Percentiles rank a stretch among this genome's conserved stretches.
Evolutionary conservation across 37 sponge, comb jelly and placozoan species (phyloP).

Genomic region (Halisarca cf. caerulea): DNA sequence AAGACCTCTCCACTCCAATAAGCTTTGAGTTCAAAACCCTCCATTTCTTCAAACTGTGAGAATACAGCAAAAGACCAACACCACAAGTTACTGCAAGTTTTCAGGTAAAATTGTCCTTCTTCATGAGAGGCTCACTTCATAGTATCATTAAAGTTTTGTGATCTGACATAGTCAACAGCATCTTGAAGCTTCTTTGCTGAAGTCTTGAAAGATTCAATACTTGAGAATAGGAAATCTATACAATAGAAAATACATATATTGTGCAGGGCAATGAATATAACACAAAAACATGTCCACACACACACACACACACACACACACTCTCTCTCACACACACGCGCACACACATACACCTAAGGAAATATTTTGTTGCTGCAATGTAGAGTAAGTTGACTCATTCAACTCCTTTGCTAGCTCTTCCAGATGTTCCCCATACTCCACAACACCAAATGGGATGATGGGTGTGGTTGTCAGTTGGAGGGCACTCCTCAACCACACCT

Average conservation of each 20-base stretch:
- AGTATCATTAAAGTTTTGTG: neutral
- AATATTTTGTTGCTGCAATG: neutral
- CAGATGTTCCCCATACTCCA: constrained; percentile 24
- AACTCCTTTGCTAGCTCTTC: neutral
- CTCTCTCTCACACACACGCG: neutral
- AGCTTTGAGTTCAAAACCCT: constrained; percentile 84
- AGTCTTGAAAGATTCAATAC: neutral
- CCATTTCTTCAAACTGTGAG: constrained; percentile 15
- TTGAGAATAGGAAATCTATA: neutral
- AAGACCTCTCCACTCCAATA: constrained; percentile 84
- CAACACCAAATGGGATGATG: constrained; percentile 51
- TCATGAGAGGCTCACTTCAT: neutral
- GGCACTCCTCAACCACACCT: constrained; percentile 55
- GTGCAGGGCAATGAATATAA: no score
- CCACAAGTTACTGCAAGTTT: neutral
- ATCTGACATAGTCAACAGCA: constrained; percentile 1
- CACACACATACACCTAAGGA: neutral
- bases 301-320: no score
- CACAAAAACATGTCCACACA: no score
- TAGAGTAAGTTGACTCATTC: neutral
- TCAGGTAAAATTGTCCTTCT: neutral
- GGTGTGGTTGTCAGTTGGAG: constrained; percentile 54
- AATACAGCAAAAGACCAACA: neutral
- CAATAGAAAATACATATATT: no score
- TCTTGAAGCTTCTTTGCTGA: neutral